Base-by-base conservation (phyloP, 2,888 invertebrate species). In the Ephialtes manifestator region DNA sequence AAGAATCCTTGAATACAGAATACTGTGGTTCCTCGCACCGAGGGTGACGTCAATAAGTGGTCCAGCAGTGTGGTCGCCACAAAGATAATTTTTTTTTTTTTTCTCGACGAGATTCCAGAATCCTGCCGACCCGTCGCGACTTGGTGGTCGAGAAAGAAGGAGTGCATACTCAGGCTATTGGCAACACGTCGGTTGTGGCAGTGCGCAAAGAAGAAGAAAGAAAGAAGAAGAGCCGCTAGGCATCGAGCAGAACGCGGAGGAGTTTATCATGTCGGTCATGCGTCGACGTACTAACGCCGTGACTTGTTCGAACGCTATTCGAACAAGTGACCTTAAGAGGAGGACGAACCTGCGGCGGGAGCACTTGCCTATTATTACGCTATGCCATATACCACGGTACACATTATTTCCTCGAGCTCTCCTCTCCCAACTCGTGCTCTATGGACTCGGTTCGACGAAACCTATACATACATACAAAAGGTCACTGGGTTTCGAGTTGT, bases 401-500 rank as follows among this genome's bases (percentile, higher is more conserved):
- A 76, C 78, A 86, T 85, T 86, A 86, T 85, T 83, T 82, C 82
- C 75, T 83, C 72, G 79, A 78, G 80, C 68, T 68, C 48, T 18
- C 46, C 18, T 63, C 39, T 20, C 65, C 20, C 3, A 18, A 7
- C 65, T 39, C 18, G 39, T 10, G 39, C 65, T 20, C 39, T 18
- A 18, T 46, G 65, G 18, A n/a, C 65, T 11, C 46, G 48, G 13
- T 28, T 68, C 46, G 63, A 55, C 58, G 72, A 65, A 67, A 46
- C 53, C 48, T 65, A 76, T 65, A 28, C 20, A 5, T 46, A 31
- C n/a, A n/a, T 5, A 87, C 87, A 86, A 91, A 93, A 93, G 93
- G 93, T 93, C 91, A 93, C 91, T 92, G 88, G 93, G 92, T 90
- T 92, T 90, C 88, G 77, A 83, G 87, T 93, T 93, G 90, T 89